Conservation (phyloP, 2,113 vertebrate genomes). For the Oncorhynchus nerka region DNA sequence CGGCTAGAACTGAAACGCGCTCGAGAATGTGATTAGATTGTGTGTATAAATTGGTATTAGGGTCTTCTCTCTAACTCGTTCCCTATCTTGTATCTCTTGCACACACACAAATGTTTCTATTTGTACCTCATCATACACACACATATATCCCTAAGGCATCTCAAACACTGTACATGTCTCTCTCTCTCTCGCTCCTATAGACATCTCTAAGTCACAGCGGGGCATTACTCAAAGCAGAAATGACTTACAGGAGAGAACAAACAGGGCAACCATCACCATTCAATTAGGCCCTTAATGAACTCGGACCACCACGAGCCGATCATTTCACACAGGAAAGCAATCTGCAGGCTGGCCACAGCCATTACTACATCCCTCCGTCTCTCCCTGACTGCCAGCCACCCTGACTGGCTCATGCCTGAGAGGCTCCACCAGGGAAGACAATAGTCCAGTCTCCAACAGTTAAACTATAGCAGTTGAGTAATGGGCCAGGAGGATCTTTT, state of each 20-base stretch:
- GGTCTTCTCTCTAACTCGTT: background rate
- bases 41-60: background rate
- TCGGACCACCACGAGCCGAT: conserved; percentile 40
- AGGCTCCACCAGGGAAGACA: background rate
- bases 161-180: background rate
- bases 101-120: background rate
- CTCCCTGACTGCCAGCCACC: conserved; percentile 8
- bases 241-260: conserved; percentile 40
- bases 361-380: conserved; percentile 23
- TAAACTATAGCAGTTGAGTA: conserved; percentile 45
- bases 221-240: conserved; percentile 14
- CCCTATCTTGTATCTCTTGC: no score
- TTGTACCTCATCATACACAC: background rate
- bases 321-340: conserved; percentile 54
- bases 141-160: no score
- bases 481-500: conserved; percentile 44
- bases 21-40: background rate
- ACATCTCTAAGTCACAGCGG: conserved; percentile 17
- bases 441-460: background rate
- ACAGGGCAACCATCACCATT: conserved; percentile 46
- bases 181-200: conserved; percentile 11
- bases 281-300: conserved; percentile 62
- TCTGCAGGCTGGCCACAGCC: conserved; percentile 32
- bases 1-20: background rate
- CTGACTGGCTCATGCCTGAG: background rate